Evolutionary conservation across 2,888 invertebrate genomes (phyloP).

Genomic region (Artemia sp.): DNA sequence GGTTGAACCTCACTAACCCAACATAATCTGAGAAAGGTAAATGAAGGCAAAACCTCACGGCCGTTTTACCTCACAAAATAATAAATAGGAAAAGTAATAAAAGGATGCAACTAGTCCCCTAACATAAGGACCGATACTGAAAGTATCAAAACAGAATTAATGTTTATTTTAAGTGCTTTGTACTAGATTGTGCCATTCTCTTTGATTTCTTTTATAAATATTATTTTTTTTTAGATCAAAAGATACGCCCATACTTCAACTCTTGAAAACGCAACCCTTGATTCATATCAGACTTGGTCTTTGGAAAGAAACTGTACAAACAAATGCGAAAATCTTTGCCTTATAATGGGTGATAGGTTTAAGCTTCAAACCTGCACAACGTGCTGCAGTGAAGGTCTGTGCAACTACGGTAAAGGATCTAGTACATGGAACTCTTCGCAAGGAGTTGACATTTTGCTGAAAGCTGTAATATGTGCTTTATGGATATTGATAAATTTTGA

Average conservation of each 20-base stretch:
- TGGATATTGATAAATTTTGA: too few species aligned
- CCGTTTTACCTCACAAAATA: too few species aligned
- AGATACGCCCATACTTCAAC: constrained; percentile 65
- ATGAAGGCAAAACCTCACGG: too few species aligned
- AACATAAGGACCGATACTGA: neutral
- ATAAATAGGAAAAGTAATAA: too few species aligned
- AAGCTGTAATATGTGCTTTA: too few species aligned
- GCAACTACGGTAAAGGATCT: constrained; percentile 50
- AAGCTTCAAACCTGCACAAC: constrained; percentile 59
- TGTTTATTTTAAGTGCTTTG: neutral
- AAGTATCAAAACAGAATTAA: neutral
- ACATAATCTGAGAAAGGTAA: too few species aligned
- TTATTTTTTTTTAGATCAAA: constrained; percentile 43
- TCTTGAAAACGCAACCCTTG: constrained; percentile 57
- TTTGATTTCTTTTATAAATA: neutral
- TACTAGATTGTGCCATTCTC: neutral
- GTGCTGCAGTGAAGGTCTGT: constrained; percentile 58
- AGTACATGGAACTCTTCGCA: neutral
- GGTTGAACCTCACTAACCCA: too few species aligned
- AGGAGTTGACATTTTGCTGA: too few species aligned
- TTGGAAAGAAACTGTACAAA: constrained; percentile 63
- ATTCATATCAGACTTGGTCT: constrained; percentile 58
- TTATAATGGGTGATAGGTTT: constrained; percentile 70
- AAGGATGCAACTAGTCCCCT: too few species aligned
- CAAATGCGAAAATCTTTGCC: constrained; percentile 70